A percentile compares a stretch with the other conserved stretches of the same genome.
Conservation (phyloP, 2,113 vertebrate genomes). For the Chaenocephalus aceratus region DNA sequence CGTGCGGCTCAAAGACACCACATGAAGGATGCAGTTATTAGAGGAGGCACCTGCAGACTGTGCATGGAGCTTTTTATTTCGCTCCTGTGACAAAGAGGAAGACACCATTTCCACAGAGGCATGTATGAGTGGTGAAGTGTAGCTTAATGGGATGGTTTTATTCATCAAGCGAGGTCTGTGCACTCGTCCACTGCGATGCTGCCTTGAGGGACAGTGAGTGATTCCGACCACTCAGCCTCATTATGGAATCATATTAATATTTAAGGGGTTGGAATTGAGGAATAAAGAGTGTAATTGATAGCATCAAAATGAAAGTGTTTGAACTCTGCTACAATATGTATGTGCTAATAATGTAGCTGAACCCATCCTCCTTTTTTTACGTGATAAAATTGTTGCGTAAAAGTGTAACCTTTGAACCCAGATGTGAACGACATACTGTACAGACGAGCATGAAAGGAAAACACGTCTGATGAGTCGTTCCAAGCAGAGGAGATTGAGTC, state of each 20-base stretch:
- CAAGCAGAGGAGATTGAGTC: slow-evolving; percentile 56
- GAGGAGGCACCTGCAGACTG: slow-evolving; percentile 77
- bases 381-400: slow-evolving; percentile 14
- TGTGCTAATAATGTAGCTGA: slow-evolving; percentile 54
- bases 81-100: slow-evolving; percentile 66
- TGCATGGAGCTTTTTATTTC: slow-evolving; percentile 63
- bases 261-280: slow-evolving; percentile 82
- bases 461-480: slow-evolving; percentile 47
- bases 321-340: slow-evolving; percentile 66
- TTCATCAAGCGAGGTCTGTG: slow-evolving; percentile 81
- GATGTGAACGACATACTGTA: slow-evolving; percentile 18
- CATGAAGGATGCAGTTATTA: slow-evolving; percentile 78
- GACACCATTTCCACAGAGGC: slow-evolving; percentile 71
- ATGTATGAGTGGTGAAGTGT: slow-evolving; percentile 69
- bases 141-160: slow-evolving; percentile 83
- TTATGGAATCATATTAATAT: slow-evolving; percentile 86
- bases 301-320: slow-evolving; percentile 80
- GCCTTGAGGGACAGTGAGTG: slow-evolving; percentile 84
- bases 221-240: slow-evolving; percentile 86
- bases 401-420: slow-evolving; percentile 14
- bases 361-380: slow-evolving; percentile 18
- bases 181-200: slow-evolving; percentile 77
- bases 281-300: slow-evolving; percentile 85
- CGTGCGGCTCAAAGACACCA: slow-evolving; percentile 52
- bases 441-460: slow-evolving; percentile 17